A percentile compares a stretch with the other conserved stretches of the same genome.
phyloP scores from a whole-genome alignment of 2,888 invertebrate species.

The Antheraea yamamai region DNA sequence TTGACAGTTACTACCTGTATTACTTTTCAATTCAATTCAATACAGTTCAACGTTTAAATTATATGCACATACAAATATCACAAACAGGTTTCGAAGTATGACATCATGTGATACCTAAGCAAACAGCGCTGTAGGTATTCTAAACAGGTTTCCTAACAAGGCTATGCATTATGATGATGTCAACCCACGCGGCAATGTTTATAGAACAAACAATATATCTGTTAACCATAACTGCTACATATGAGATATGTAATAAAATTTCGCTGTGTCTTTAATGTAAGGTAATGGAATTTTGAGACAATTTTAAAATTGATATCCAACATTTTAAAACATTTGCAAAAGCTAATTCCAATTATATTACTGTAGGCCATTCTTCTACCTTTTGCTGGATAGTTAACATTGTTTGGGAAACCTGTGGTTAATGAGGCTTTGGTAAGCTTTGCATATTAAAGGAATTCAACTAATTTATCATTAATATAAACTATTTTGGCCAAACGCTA shows the following conservation, averaged over 20 bases:
- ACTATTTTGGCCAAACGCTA: too few species aligned
- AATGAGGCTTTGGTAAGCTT: too few species aligned
- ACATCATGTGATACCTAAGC: conserved; percentile 41
- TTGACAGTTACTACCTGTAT: neutral
- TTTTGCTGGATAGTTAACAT: neutral
- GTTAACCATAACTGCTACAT: neutral
- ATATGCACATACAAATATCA: conserved; percentile 22
- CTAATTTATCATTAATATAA: too few species aligned
- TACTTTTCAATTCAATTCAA: neutral
- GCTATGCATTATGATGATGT: conserved; percentile 14
- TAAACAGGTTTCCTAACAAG: conserved; percentile 15
- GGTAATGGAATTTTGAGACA: neutral
- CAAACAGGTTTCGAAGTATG: conserved; percentile 27
- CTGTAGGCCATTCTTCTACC: neutral
- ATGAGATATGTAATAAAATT: neutral
- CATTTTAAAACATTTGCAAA: neutral
- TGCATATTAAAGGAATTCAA: too few species aligned
- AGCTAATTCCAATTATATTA: neutral
- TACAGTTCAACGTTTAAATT: conserved; percentile 22
- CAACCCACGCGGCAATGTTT: conserved; percentile 15
- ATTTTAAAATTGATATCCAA: neutral
- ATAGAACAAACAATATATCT: conserved; percentile 10
- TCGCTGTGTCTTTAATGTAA: neutral
- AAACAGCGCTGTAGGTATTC: conserved; percentile 33
- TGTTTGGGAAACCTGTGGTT: neutral